A percentile compares a stretch with the other conserved stretches of the same genome.
Conservation (phyloP, 1,140 invertebrate species). For the Aphelenchoides avenae region DNA sequence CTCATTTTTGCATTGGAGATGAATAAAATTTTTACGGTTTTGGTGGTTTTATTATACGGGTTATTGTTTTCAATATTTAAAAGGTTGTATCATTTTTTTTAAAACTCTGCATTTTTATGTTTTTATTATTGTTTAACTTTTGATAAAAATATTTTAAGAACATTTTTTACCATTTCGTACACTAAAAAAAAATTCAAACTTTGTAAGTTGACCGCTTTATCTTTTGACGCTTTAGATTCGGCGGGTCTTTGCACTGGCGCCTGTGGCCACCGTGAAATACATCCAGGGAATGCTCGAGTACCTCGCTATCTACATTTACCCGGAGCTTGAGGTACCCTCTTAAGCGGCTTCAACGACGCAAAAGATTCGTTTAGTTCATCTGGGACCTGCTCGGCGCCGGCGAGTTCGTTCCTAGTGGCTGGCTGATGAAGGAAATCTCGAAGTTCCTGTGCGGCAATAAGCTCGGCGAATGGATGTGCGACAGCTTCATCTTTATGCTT, state of each 20-base stretch:
- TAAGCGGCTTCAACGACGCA: background rate
- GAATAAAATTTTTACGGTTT: too few relatives aligned
- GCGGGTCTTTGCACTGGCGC: conserved; percentile 53
- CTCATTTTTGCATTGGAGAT: too few relatives aligned
- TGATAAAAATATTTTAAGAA: too few relatives aligned
- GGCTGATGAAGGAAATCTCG: conserved; percentile 28
- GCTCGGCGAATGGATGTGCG: conserved; percentile 31
- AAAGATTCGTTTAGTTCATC: too few relatives aligned
- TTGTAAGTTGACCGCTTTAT: too few relatives aligned
- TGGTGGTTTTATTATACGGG: too few relatives aligned
- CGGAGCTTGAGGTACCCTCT: conserved; percentile 23
- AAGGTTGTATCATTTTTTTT: too few relatives aligned
- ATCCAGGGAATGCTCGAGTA: conserved; percentile 41
- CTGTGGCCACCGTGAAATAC: conserved; percentile 45
- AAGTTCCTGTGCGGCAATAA: conserved; percentile 24
- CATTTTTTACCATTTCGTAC: too few relatives aligned
- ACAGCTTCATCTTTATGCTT: conserved; percentile 41
- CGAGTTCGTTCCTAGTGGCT: conserved; percentile 40
- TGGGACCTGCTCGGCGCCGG: conserved; percentile 31
- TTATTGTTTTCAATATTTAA: too few relatives aligned
- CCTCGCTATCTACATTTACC: conserved; percentile 34
- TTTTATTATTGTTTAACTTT: too few relatives aligned
- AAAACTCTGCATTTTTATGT: too few relatives aligned
- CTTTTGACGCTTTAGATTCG: conserved; percentile 46
- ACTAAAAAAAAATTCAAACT: too few relatives aligned